Percentiles rank a stretch among this genome's conserved stretches.
Conservation (phyloP, 2,113 vertebrate genomes). For the Upupa epops region DNA sequence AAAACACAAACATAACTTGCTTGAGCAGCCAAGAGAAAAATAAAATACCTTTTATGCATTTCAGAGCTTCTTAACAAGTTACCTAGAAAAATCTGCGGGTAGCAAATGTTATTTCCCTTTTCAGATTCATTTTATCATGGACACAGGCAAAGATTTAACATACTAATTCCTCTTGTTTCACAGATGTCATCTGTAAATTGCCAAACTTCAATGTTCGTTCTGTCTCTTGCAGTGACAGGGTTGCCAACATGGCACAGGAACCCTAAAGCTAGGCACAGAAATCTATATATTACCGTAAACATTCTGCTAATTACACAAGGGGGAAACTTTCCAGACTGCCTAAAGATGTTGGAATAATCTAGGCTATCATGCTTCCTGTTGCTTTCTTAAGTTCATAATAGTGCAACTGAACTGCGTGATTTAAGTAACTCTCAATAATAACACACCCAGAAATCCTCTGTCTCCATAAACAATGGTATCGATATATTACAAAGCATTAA, state of each 20-base stretch:
- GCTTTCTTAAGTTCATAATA: neutral
- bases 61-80: neutral
- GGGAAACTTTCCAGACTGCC: rapidly evolving
- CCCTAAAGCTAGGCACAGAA: neutral
- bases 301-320: neutral
- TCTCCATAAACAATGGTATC: neutral
- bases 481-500: neutral
- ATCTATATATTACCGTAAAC: neutral
- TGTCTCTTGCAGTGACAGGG: neutral
- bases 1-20: neutral
- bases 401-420: neutral
- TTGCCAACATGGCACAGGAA: neutral
- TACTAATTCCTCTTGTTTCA: neutral
- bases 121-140: neutral
- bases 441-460: neutral
- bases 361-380: neutral
- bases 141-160: neutral
- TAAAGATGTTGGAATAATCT: neutral
- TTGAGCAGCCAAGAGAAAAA: neutral
- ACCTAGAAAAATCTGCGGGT: neutral
- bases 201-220: neutral
- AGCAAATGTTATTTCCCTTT: neutral
- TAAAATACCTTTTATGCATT: neutral
- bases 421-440: neutral
- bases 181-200: neutral